Conservation (phyloP, 2,888 invertebrate species). For the Alloscopus bannaensis region DNA sequence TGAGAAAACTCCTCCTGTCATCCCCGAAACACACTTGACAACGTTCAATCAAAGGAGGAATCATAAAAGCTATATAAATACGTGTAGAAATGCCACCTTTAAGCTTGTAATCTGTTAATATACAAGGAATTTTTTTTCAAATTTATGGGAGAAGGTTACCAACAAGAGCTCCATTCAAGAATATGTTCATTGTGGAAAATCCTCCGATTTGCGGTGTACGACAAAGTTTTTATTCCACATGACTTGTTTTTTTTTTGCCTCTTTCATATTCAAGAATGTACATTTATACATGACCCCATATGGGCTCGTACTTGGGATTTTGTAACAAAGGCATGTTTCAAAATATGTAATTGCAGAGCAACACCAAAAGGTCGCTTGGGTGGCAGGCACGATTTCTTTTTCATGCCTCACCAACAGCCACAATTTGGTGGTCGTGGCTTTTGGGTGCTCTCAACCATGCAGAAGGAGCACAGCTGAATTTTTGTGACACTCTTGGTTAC, state of each 20-base stretch:
- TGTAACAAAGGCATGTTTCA: conserved; percentile 28
- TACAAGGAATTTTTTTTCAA: conserved; percentile 2
- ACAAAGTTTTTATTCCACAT: conserved; percentile 41
- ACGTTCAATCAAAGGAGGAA: conserved; percentile 61
- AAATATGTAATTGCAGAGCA: conserved; percentile 45
- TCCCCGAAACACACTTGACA: conserved; percentile 66
- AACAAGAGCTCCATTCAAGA: not conserved
- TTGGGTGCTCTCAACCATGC: conserved; percentile 35
- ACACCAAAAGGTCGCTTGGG: conserved; percentile 55
- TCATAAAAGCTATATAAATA: no score
- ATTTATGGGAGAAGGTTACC: not conserved
- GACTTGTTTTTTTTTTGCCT: conserved; percentile 10
- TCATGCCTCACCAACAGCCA: no score
- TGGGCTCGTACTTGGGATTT: not conserved
- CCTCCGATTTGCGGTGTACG: conserved; percentile 14
- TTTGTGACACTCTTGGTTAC: no score
- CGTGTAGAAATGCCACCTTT: conserved; percentile 2
- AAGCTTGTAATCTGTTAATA: conserved; percentile 1
- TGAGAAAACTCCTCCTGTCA: no score
- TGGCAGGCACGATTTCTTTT: conserved; percentile 49
- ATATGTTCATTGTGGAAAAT: not conserved
- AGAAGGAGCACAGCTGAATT: no score
- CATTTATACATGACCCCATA: not conserved
- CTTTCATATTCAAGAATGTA: not conserved
- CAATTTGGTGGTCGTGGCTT: conserved; percentile 44